Conservation (phyloP, 2,797 vertebrate genomes). For the Somateria mollissima region DNA sequence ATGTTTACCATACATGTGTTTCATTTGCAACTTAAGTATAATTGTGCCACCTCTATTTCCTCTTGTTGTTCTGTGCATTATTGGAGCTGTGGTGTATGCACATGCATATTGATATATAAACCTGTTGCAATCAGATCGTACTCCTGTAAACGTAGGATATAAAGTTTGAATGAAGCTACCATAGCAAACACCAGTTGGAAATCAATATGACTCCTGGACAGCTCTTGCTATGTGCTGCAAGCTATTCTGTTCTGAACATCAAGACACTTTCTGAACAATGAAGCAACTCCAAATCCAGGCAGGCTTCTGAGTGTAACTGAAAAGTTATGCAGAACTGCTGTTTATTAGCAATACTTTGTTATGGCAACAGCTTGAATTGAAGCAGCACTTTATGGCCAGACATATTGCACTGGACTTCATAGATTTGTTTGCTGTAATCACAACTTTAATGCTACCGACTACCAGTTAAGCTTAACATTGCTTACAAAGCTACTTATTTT, state of each 20-base stretch:
- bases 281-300: background rate
- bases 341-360: background rate
- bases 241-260: background rate
- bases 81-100: background rate
- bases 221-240: background rate
- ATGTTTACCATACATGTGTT: background rate
- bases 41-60: background rate
- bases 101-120: background rate
- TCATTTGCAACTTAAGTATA: background rate
- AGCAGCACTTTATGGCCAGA: background rate
- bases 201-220: background rate
- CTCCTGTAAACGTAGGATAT: background rate
- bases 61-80: background rate
- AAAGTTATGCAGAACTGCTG: background rate
- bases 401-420: background rate
- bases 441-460: background rate
- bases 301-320: background rate
- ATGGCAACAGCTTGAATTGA: background rate
- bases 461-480: background rate
- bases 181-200: background rate
- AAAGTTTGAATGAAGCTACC: background rate
- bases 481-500: background rate
- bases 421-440: background rate
- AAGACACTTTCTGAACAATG: background rate
- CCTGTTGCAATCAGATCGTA: background rate